Evolutionary conservation across 2,888 invertebrate genomes (phyloP).

Genomic region (Cephus nigrinus): DNA sequence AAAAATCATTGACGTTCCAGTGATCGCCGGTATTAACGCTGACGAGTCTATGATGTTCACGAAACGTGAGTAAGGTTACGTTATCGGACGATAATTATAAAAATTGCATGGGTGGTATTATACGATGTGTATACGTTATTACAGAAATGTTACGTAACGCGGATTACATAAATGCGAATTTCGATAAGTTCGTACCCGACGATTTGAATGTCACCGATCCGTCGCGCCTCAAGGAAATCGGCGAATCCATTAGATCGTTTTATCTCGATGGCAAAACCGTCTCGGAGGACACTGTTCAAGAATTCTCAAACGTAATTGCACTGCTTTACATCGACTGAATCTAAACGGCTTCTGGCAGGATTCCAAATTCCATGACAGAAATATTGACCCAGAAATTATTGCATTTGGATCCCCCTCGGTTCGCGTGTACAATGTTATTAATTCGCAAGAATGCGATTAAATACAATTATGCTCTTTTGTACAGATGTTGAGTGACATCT

Average conservation of each 20-base stretch:
- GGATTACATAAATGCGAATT: slow-evolving; percentile 47
- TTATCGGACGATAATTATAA: neutral
- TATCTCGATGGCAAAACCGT: slow-evolving; percentile 53
- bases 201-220: slow-evolving; percentile 55
- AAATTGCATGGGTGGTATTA: neutral
- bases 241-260: slow-evolving; percentile 45
- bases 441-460: neutral
- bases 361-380: slow-evolving; percentile 1
- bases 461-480: slow-evolving; percentile 11
- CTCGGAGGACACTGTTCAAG: slow-evolving; percentile 35
- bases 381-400: slow-evolving; percentile 7
- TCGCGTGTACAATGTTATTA: neutral
- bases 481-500: slow-evolving; percentile 50
- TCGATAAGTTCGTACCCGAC: slow-evolving; percentile 51
- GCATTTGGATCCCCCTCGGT: neutral
- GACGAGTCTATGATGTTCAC: slow-evolving; percentile 46
- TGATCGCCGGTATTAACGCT: slow-evolving; percentile 46
- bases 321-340: neutral
- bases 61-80: slow-evolving; percentile 33
- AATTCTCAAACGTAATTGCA: slow-evolving; percentile 32
- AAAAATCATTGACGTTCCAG: slow-evolving; percentile 51
- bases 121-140: neutral
- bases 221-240: slow-evolving; percentile 33
- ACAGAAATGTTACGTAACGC: slow-evolving; percentile 42
- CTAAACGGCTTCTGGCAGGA: neutral